These are phyloP conservation scores for Holocentrus rufus DNA, from an alignment of 2,797 vertebrate genomes.

Conservation along the genomic window DNA sequence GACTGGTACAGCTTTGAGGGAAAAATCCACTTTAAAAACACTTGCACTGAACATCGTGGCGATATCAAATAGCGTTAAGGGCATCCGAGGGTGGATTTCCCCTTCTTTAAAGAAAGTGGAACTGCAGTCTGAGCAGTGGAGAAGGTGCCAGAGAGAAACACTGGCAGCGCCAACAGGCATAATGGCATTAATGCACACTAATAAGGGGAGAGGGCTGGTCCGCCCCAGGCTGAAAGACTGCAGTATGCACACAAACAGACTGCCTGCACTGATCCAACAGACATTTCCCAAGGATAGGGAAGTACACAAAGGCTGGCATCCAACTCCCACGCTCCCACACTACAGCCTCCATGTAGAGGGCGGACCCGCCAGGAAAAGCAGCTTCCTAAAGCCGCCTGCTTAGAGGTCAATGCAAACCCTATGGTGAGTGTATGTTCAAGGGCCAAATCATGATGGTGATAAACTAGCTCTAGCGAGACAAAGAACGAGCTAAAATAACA, in stretches of 20 bases:
- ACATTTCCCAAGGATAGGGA: conserved; percentile 68
- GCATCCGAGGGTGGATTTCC: conserved; percentile 28
- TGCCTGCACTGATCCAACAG: conserved; percentile 59
- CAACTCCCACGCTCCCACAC: conserved; percentile 65
- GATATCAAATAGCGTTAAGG: no score
- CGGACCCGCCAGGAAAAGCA: conserved; percentile 49
- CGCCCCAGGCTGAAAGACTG: conserved; percentile 70
- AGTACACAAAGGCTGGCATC: conserved; percentile 73
- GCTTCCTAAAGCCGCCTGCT: conserved; percentile 47
- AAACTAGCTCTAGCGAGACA: conserved; percentile 47
- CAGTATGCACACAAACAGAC: conserved; percentile 70
- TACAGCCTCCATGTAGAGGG: conserved; percentile 38
- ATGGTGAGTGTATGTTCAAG: conserved; percentile 4
- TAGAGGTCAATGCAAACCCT: background rate
- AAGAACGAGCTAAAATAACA: conserved; percentile 17
- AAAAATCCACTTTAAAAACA: no score
- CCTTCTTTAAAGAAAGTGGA: conserved; percentile 45
- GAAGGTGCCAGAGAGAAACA: conserved; percentile 63
- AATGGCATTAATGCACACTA: conserved; percentile 73
- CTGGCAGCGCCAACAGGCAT: conserved; percentile 65
- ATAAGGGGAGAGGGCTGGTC: conserved; percentile 65
- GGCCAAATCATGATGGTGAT: conserved; percentile 11
- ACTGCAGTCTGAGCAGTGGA: conserved; percentile 65
- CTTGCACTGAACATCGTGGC: no score
- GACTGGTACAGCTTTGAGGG: no score